Evolutionary conservation across 35 echinoderm and acorn worm species (phyloP), one percentile per base, ranked within the genome.

Genomic region (Heliocidaris erythrogramma): DNA sequence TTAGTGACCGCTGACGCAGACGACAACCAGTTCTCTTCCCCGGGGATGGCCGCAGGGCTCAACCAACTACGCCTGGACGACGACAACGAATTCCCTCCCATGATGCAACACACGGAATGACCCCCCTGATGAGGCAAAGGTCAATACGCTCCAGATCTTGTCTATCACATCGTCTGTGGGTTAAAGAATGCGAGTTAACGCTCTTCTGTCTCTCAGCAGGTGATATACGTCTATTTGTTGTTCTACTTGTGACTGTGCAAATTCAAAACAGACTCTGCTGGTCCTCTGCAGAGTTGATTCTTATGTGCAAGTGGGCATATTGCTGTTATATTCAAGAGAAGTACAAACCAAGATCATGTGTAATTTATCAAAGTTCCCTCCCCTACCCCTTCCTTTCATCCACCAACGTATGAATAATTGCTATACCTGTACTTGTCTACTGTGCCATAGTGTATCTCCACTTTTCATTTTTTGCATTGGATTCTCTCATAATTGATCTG

Each of bases 51-150:
- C 21, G 91, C 97, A 10, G 97, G 97, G 93, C 88, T 98, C 69
- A 98, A 98, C 61, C 95, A 95, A 18, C 98, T 99, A 59, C 48
- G 96, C 48, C 87, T 99, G 30, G 96, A 99, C 49, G 98, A 99
- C 85, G 96, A 99, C 48, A 96, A 97, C 88, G 98, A 99, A 91
- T 99, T 99, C 94, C 98, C 98, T 93, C 98, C 98, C 85, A 97
- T 99, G 97, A 97, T 95, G 24, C 98, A 99, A 48, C 96, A 97
- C 93, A 96, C 98, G 2, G 98, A 99, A 30, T 92, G 49, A 92
- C 32, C 31, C 14, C 87, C 14, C 9, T 9, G 69, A 84, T 42
- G 1, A 42, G 35, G 35, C 35, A 42, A 42, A 42, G 35, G 35
- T 42, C 35, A 42, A 42, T 42, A 42, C 35, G 35, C 35, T 42